Base-by-base conservation (phyloP, 2,888 invertebrate species). In the Volucella inanis region DNA sequence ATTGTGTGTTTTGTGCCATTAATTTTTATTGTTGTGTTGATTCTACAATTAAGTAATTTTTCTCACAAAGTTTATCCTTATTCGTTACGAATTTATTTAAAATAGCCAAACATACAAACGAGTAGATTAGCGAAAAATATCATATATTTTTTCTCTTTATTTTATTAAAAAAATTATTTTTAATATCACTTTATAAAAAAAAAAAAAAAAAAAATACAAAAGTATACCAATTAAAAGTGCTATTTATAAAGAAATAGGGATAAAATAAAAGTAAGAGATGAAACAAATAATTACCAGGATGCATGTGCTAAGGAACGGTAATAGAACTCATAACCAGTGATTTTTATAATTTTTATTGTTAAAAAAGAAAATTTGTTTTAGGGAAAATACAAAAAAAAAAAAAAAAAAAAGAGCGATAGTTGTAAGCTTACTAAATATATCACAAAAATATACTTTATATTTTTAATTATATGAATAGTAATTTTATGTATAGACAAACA, bases 291-390 rank as follows among this genome's bases (percentile, higher is more conserved):
- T 31, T 45, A 59, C 57, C n/a, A 52, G 47, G 67, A 54, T 68
- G 68, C 54, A 72, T 57, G 72, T 61, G 78, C 55, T 68, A 45
- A 72, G 50, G 76, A 57, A 78, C 57, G 74, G 65, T 71, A 38
- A 70, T 65, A 80, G 85, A 87, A 87, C 82, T 87, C 87, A 81
- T 88, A 87, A 88, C 87, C 88, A 88, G 88, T 87, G 87, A 87
- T 88, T 88, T 87, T 87, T 70, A 64, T 74, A 84, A 71, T 61
- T 61, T 57, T 87, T 87, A 82, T 87, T 87, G 80, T 87, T 87
- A 74, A 78, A 81, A 71, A 64, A 65, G 65, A 67, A 55, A 61
- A 49, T 59, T 50, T 55, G 62, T 50, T 43, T 62, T 54, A 74
- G 43, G 31, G 18, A 12, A 54, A 45, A 18, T 1, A 49, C 22